These are phyloP conservation scores for Phaetusa simplex DNA, from an alignment of 2,113 vertebrate genomes.

Conservation along the genomic window DNA sequence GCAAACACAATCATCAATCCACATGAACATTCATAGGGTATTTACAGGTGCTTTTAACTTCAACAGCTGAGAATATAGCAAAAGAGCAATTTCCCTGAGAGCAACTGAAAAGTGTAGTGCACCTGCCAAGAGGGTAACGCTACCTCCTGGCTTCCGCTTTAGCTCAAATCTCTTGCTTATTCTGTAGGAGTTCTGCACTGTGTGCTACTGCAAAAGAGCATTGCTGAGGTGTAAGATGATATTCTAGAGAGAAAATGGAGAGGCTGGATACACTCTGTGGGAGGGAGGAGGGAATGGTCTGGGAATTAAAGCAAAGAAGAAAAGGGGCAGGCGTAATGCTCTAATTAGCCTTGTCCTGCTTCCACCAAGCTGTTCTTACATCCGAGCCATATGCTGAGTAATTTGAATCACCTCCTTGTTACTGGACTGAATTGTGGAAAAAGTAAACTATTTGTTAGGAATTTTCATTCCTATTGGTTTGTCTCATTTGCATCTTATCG, in stretches of 20 bases:
- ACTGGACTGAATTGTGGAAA: neutral
- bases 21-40: neutral
- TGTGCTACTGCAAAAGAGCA: neutral
- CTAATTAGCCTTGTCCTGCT: constrained; percentile 62
- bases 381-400: constrained; percentile 63
- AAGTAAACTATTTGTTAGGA: neutral
- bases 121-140: neutral
- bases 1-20: neutral
- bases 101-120: neutral
- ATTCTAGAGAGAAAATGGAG: neutral
- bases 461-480: neutral
- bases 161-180: constrained; percentile 26
- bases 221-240: neutral
- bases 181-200: neutral
- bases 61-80: neutral
- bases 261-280: constrained; percentile 26
- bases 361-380: constrained; percentile 66
- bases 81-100: neutral
- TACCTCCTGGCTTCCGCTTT: constrained; percentile 7
- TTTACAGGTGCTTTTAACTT: neutral
- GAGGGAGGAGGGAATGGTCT: neutral
- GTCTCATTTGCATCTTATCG: neutral
- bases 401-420: constrained; percentile 63
- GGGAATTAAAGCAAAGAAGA: constrained; percentile 54
- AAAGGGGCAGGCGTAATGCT: constrained; percentile 17